phyloP scores from a whole-genome alignment of 2,113 vertebrate species.

The Poeciliopsis occidentalis region DNA sequence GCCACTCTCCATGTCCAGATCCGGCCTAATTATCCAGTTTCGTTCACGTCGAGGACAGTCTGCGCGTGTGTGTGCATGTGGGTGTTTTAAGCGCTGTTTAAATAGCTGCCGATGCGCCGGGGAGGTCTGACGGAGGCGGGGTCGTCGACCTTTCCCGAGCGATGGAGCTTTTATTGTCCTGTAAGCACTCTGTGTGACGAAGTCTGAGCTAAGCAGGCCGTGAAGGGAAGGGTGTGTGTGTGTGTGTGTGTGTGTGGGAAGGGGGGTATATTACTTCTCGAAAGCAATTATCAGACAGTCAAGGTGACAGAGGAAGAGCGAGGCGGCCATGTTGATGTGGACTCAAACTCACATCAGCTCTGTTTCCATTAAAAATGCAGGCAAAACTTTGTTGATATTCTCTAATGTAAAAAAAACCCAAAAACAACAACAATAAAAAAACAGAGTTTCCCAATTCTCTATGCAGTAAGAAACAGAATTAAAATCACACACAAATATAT shows the following conservation, averaged over 20 bases:
- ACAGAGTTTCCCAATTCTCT: too few species aligned
- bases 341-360: constrained; percentile 2
- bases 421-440: too few species aligned
- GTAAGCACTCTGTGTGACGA: constrained; percentile 62
- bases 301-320: constrained; percentile 59
- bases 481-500: too few species aligned
- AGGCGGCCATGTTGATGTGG: constrained; percentile 14
- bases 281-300: constrained; percentile 68
- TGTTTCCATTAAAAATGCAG: too few species aligned
- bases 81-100: constrained; percentile 19
- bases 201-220: constrained; percentile 33
- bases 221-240: neutral
- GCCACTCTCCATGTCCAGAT: too few species aligned
- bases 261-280: constrained; percentile 58
- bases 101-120: constrained; percentile 11
- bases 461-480: too few species aligned
- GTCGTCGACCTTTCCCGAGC: constrained; percentile 54
- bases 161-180: constrained; percentile 65
- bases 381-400: too few species aligned
- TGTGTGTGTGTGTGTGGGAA: neutral
- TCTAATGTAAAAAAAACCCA: too few species aligned
- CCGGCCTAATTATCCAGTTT: too few species aligned
- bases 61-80: constrained; percentile 2
- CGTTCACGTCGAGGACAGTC: constrained; percentile 2
- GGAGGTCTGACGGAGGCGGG: constrained; percentile 27